phyloP scores from a whole-genome alignment of 2,888 invertebrate species.

The Tupiocoris notatus region DNA sequence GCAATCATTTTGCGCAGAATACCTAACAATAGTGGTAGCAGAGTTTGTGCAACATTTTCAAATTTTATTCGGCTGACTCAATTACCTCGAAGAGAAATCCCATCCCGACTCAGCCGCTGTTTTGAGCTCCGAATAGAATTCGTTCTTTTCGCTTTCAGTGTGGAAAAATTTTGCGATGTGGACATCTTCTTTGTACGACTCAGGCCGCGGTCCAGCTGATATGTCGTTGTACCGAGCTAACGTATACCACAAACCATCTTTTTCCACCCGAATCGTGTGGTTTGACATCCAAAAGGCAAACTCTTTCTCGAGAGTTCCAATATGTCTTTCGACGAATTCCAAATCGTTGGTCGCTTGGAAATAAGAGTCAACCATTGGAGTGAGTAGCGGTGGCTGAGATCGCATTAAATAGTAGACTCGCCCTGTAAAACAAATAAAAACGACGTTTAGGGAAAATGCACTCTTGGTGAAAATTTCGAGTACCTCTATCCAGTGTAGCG shows the following conservation, averaged over 20 bases:
- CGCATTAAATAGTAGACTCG: slow-evolving; percentile 83
- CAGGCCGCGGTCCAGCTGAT: slow-evolving; percentile 81
- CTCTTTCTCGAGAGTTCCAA: slow-evolving; percentile 71
- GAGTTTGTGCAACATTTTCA: no score
- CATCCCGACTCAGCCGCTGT: slow-evolving; percentile 93
- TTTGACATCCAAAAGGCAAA: slow-evolving; percentile 81
- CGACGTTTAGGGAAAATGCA: no score
- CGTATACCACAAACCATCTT: slow-evolving; percentile 63
- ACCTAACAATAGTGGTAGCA: no score
- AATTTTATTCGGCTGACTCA: no score
- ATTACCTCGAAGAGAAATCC: slow-evolving; percentile 72
- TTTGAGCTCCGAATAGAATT: slow-evolving; percentile 77
- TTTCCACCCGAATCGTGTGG: slow-evolving; percentile 64
- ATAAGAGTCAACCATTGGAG: slow-evolving; percentile 80
- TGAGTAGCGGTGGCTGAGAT: slow-evolving; percentile 78
- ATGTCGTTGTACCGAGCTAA: slow-evolving; percentile 72
- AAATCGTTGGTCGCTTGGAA: slow-evolving; percentile 69
- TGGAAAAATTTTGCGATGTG: slow-evolving; percentile 52
- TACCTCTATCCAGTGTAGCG: no score
- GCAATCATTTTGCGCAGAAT: no score
- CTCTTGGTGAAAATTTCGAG: no score
- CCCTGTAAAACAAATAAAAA: slow-evolving; percentile 88
- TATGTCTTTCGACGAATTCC: slow-evolving; percentile 64
- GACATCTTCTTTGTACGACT: slow-evolving; percentile 74
- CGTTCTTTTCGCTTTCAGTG: slow-evolving; percentile 53